A percentile compares a stretch with the other conserved stretches of the same genome.
phyloP scores from a whole-genome alignment of 2,888 invertebrate species.

The Tenthredo amoena region DNA sequence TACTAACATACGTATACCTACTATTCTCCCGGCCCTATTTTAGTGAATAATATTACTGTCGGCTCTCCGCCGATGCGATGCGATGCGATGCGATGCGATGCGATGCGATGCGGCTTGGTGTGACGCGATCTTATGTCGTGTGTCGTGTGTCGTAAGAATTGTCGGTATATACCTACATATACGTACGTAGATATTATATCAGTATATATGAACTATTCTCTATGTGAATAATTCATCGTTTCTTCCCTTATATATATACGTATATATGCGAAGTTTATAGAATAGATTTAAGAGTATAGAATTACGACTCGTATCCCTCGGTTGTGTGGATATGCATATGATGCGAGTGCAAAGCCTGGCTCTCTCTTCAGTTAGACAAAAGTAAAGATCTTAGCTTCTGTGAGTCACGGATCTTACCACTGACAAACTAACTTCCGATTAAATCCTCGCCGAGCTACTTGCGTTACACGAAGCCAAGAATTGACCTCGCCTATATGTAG shows the following conservation, averaged over 20 bases:
- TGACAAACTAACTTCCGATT: conserved; percentile 50
- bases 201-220: not conserved
- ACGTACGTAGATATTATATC: not conserved
- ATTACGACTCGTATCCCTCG: no score
- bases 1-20: not conserved
- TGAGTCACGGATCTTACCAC: conserved; percentile 51
- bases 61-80: not conserved
- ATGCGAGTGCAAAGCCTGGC: not conserved
- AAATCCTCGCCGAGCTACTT: not conserved
- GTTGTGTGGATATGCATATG: not conserved
- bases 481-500: not conserved
- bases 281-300: no score
- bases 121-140: not conserved
- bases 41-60: conserved; percentile 14
- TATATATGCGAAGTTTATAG: no score
- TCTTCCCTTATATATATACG: not conserved
- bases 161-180: not conserved
- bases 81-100: not conserved
- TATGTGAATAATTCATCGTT: conserved; percentile 7
- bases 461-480: conserved; percentile 18
- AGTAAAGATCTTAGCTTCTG: conserved; percentile 10
- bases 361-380: conserved; percentile 12
- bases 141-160: conserved; percentile 22
- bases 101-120: not conserved
- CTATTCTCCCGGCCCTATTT: not conserved